Evolutionary conservation across 2,113 vertebrate genomes (phyloP).

Genomic region (Corythornis vintsioides): DNA sequence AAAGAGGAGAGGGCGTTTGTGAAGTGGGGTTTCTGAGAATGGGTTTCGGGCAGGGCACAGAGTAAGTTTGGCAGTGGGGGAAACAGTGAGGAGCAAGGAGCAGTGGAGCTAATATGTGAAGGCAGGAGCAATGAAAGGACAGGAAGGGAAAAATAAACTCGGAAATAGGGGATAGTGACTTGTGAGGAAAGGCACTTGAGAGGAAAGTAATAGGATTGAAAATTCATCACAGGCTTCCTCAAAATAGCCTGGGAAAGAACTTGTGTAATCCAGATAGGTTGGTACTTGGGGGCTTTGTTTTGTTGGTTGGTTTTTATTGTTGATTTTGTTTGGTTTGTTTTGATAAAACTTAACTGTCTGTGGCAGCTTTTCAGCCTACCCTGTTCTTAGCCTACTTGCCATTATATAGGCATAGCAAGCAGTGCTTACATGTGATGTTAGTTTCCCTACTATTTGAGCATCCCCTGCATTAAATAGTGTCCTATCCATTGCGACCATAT

Average conservation of each 20-base stretch:
- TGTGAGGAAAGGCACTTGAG: not conserved
- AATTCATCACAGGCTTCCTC: not conserved
- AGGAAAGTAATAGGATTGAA: not conserved
- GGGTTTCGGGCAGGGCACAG: not conserved
- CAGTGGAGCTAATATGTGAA: not conserved
- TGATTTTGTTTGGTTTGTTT: not conserved
- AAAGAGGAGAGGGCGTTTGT: not conserved
- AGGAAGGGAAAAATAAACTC: not conserved
- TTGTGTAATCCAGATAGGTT: not conserved
- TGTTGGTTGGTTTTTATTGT: no score
- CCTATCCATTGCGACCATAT: not conserved
- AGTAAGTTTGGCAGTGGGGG: not conserved
- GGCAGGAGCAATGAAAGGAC: not conserved
- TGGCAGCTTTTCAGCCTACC: not conserved
- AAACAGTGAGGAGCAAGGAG: not conserved
- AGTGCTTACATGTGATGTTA: not conserved
- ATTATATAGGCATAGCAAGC: not conserved
- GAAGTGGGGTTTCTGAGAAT: not conserved
- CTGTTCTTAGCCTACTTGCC: not conserved
- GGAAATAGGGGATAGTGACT: not conserved
- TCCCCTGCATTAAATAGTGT: not conserved
- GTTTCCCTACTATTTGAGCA: not conserved
- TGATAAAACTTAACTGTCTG: not conserved
- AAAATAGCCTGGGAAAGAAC: not conserved
- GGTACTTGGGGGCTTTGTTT: no score